A percentile compares a stretch with the other conserved stretches of the same genome.
Evolutionary conservation across 2,888 invertebrate genomes (phyloP).

Genomic region (Sisyra nigra): DNA sequence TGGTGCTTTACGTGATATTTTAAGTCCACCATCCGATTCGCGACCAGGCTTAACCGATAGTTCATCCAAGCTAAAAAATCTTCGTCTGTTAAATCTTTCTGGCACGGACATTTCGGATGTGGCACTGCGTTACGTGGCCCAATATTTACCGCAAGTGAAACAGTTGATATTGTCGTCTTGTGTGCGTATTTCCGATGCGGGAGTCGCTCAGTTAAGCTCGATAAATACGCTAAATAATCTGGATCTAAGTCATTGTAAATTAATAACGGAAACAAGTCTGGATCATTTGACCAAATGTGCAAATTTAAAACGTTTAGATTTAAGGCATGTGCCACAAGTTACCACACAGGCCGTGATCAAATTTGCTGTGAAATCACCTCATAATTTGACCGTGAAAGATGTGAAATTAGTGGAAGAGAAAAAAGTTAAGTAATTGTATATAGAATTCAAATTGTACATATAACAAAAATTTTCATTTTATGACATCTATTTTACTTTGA

Average conservation of each 20-base stretch:
- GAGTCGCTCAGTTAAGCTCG: slow-evolving; percentile 72
- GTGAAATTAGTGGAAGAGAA: slow-evolving; percentile 50
- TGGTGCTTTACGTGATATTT: slow-evolving; percentile 64
- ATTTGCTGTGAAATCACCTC: slow-evolving; percentile 65
- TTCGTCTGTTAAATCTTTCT: slow-evolving; percentile 59
- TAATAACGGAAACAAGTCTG: slow-evolving; percentile 66
- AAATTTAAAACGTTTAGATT: slow-evolving; percentile 52
- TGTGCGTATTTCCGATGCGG: slow-evolving; percentile 76
- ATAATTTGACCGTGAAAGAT: slow-evolving; percentile 63
- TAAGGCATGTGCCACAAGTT: slow-evolving; percentile 65
- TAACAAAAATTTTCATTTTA: too few relatives aligned
- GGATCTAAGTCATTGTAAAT: slow-evolving; percentile 66
- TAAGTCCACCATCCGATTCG: slow-evolving; percentile 76
- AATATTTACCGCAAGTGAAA: slow-evolving; percentile 58
- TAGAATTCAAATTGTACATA: too few relatives aligned
- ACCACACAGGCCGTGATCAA: slow-evolving; percentile 70
- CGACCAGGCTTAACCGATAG: slow-evolving; percentile 60
- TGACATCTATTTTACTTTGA: too few relatives aligned
- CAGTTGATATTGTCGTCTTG: slow-evolving; percentile 74
- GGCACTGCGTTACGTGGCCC: slow-evolving; percentile 58
- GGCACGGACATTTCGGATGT: slow-evolving; percentile 86
- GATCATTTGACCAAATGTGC: slow-evolving; percentile 67
- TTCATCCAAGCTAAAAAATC: slow-evolving; percentile 58
- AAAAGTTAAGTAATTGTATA: too few relatives aligned
- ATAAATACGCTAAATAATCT: slow-evolving; percentile 53